Evolutionary conservation across 2,888 invertebrate genomes (phyloP).

Genomic region (Rhingia rostrata): DNA sequence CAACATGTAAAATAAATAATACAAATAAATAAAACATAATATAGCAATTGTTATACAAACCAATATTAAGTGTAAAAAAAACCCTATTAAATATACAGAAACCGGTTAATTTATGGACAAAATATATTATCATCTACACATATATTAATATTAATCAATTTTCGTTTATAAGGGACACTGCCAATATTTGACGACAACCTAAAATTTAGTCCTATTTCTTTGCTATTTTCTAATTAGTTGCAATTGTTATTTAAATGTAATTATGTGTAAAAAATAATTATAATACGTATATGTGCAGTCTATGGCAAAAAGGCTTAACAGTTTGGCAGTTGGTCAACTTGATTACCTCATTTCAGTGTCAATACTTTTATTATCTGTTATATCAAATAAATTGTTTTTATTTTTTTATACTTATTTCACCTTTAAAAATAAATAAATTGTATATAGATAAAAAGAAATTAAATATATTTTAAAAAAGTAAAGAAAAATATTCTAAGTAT

Average conservation of each 20-base stretch:
- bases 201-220: neutral
- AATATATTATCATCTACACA: neutral
- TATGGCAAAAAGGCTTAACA: neutral
- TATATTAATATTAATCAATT: slow-evolving; percentile 1
- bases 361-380: slow-evolving; percentile 12
- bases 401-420: neutral
- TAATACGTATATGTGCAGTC: neutral
- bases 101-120: neutral
- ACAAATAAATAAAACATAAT: slow-evolving; percentile 2
- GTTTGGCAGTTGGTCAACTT: slow-evolving; percentile 30
- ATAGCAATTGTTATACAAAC: slow-evolving; percentile 40
- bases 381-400: neutral
- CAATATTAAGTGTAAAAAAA: neutral
- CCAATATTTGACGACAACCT: slow-evolving; percentile 27
- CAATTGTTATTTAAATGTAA: neutral
- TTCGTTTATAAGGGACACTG: slow-evolving; percentile 44
- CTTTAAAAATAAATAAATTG: neutral
- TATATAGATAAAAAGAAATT: neutral
- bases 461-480: neutral
- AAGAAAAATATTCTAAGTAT: neutral
- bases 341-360: slow-evolving; percentile 32
- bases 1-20: neutral
- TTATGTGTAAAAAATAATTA: neutral
- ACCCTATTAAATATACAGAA: neutral
- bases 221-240: neutral